These are phyloP conservation scores for Pelecanus crispus DNA, from an alignment of 2,113 vertebrate genomes.

Conservation along the genomic window DNA sequence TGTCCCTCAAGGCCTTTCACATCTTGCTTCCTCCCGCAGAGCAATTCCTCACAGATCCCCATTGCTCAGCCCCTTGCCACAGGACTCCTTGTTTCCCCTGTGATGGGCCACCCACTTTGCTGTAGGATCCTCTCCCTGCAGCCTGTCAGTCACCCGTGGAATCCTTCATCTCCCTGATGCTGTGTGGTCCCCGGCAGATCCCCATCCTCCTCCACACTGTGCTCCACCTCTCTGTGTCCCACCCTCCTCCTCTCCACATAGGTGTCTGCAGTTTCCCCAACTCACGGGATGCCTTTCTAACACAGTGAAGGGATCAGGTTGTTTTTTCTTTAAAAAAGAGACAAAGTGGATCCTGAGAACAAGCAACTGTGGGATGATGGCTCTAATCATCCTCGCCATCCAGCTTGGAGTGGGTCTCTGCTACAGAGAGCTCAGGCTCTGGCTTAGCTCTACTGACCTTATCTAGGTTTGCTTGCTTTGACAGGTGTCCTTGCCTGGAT, in stretches of 20 bases:
- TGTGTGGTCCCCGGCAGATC: not conserved
- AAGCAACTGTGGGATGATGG: not conserved
- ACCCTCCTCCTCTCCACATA: not conserved
- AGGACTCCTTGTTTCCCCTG: not conserved
- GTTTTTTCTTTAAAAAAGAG: not conserved
- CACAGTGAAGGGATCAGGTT: not conserved
- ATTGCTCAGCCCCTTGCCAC: not conserved
- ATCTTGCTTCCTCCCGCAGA: not conserved
- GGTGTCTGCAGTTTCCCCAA: not conserved
- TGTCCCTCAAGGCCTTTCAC: not conserved
- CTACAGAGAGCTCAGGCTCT: not conserved
- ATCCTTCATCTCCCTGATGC: not conserved
- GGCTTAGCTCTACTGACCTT: not conserved
- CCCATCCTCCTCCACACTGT: not conserved
- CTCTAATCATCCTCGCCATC: not conserved
- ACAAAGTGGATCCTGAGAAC: not conserved
- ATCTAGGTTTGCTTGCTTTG: not conserved
- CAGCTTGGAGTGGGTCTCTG: not conserved
- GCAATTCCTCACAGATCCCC: not conserved
- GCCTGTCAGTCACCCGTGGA: not conserved
- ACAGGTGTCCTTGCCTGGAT: not conserved
- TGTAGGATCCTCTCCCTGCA: not conserved
- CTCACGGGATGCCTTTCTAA: not conserved
- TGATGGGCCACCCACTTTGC: not conserved
- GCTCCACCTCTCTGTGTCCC: not conserved